These are phyloP conservation scores for Drosophila pegasa DNA, from an alignment of 2,888 invertebrate genomes.

Conservation along the genomic window DNA sequence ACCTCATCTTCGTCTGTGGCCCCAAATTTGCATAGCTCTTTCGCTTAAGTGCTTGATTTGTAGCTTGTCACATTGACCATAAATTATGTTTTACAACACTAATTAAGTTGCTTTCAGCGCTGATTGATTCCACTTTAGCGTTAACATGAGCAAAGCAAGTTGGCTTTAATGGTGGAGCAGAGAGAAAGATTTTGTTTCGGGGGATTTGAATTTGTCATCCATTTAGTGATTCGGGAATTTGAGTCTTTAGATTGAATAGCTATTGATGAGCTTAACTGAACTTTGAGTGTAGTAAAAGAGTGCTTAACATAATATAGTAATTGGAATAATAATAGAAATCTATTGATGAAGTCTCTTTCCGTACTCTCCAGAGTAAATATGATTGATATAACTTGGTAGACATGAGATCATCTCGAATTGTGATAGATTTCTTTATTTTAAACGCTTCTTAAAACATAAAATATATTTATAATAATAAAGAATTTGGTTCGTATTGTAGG, in stretches of 20 bases:
- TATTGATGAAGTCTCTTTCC: too few relatives aligned
- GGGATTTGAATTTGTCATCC: background rate
- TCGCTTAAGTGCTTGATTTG: constrained; percentile 22
- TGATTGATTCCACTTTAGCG: constrained; percentile 21
- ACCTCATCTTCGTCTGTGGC: constrained; percentile 16
- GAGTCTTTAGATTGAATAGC: background rate
- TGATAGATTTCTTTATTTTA: too few relatives aligned
- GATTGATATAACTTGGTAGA: too few relatives aligned
- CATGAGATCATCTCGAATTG: too few relatives aligned
- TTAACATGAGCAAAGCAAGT: background rate
- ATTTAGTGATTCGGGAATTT: background rate
- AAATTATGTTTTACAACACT: constrained; percentile 20
- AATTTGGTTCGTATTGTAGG: too few relatives aligned
- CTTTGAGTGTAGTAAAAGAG: too few relatives aligned
- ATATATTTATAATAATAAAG: too few relatives aligned
- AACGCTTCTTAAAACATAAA: too few relatives aligned
- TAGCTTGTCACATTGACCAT: constrained; percentile 14
- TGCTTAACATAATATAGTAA: too few relatives aligned
- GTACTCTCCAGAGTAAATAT: too few relatives aligned
- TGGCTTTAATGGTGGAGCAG: background rate
- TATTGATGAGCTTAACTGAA: too few relatives aligned
- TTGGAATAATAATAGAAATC: too few relatives aligned
- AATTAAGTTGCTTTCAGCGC: constrained; percentile 20
- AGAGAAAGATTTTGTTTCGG: background rate
- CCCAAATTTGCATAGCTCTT: constrained; percentile 44